Percentiles rank a stretch among this genome's conserved stretches.
These are phyloP conservation scores for Isichthys henryi DNA, from an alignment of 2,113 vertebrate genomes.

Conservation along the genomic window DNA sequence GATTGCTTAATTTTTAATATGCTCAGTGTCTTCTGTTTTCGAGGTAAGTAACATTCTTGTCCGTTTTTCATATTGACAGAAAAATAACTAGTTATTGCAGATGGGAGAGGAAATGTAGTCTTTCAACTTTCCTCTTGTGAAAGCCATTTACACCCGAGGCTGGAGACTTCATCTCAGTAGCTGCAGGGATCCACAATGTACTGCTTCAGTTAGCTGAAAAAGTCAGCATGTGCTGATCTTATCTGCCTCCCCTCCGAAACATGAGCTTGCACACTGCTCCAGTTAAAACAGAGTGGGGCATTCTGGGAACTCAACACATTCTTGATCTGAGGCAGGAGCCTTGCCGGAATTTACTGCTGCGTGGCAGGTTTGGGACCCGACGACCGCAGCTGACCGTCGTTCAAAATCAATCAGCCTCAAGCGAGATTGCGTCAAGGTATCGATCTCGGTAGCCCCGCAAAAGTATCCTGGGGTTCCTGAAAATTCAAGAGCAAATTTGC, in stretches of 20 bases:
- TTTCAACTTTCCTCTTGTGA: neutral
- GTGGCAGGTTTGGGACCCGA: neutral
- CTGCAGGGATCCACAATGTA: neutral
- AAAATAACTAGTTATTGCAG: neutral
- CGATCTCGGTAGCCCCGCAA: neutral
- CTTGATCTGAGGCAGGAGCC: neutral
- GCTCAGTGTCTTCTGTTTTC: neutral
- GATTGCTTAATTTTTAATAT: neutral
- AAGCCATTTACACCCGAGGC: constrained; percentile 1
- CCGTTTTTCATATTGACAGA: neutral
- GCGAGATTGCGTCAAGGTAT: neutral
- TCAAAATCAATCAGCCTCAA: neutral
- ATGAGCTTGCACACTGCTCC: constrained; percentile 12
- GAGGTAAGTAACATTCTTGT: neutral
- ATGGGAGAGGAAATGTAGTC: constrained; percentile 15
- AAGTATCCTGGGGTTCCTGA: neutral
- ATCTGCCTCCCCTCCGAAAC: constrained; percentile 16
- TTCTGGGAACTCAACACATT: constrained; percentile 10
- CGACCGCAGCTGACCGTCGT: neutral
- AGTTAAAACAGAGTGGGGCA: constrained; percentile 6
- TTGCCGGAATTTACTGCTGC: neutral
- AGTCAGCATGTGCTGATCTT: constrained; percentile 15
- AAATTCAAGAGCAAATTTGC: constrained; percentile 8
- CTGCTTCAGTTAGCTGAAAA: neutral
- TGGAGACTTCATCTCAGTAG: neutral